Percentiles rank a stretch among this genome's conserved stretches.
phyloP scores from a whole-genome alignment of 2,888 invertebrate genomes.

The Amorpha juglandis region DNA sequence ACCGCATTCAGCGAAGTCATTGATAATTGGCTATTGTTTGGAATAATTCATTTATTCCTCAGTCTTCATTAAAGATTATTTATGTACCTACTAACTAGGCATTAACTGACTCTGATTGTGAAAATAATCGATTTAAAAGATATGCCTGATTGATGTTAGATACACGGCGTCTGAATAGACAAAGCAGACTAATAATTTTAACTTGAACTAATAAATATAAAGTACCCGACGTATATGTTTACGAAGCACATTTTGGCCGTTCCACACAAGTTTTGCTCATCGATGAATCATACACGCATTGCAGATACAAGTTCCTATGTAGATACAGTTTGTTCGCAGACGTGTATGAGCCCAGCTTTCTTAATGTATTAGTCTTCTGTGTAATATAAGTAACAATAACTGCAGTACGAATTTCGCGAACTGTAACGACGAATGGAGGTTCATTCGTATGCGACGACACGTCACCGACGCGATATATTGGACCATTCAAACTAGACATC shows the following conservation, averaged over 20 bases:
- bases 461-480: neutral
- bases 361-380: slow-evolving; percentile 28
- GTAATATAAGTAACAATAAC: slow-evolving; percentile 28
- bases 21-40: no score
- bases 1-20: no score
- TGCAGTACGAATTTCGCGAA: slow-evolving; percentile 10
- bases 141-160: slow-evolving; percentile 3
- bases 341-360: slow-evolving; percentile 22
- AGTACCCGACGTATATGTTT: slow-evolving; percentile 18
- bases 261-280: slow-evolving; percentile 27
- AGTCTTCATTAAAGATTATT: no score
- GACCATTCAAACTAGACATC: neutral
- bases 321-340: slow-evolving; percentile 16
- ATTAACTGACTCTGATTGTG: no score
- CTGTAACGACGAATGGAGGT: slow-evolving; percentile 15
- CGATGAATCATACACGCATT: slow-evolving; percentile 24
- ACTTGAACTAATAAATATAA: slow-evolving; percentile 16
- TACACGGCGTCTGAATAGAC: slow-evolving; percentile 14
- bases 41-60: no score
- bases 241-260: slow-evolving; percentile 24
- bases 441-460: slow-evolving; percentile 4
- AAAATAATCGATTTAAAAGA: no score
- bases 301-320: slow-evolving; percentile 19
- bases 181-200: slow-evolving; percentile 22
- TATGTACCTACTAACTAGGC: no score